Base-by-base conservation (phyloP, 2,113 vertebrate species). In the Capricornis sumatraensis region DNA sequence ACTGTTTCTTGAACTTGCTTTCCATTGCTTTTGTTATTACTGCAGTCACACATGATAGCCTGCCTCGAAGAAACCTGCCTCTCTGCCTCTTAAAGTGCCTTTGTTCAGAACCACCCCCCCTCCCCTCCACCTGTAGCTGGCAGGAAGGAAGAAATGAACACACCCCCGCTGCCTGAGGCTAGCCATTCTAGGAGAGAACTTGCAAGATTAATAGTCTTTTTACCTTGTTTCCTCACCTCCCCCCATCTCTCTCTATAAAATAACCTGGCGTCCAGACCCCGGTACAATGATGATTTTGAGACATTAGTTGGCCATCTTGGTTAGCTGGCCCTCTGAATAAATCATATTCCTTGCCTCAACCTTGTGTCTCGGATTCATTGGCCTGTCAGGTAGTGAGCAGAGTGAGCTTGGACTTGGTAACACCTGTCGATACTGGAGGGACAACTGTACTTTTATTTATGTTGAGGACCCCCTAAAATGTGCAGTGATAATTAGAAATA, bases 401-500 rank as follows among this genome's bases (percentile, higher is more conserved):
- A 74, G 71, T 74, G 71, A 40, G 36, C 36, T 74, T 74, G 71
- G 21, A 43, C 36, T 74, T 76, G 36, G 23, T 76, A 76, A 76
- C 71, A 40, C 23, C 52, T 83, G 28, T 81, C 2, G 12, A 83
- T 83, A 36, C 33, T 83, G 19, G 12, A 52, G 52, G 21, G 81
- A n/a, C 19, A 23, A 27, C 81, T 15, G 12, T 36, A 12, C 87
- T 16, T 47, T 94, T 71, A 33, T 36, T 96, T 53, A 50, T 53
- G 47, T 53, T 23, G 19, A 79, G 3, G 33, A 57, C n/a, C 14
- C 21, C n/a, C 67, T 92, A 52, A 89, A 91, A 88, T 87, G 5
- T 91, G 2, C 2, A 67, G 13, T 94, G 76, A 95, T 83, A 15
- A 91, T 84, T 92, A 95, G 30, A 94, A 92, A 87, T 93, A 92